These are phyloP conservation scores for Drosophila paulistorum DNA, from an alignment of 1,140 invertebrate species.

Conservation along the genomic window DNA sequence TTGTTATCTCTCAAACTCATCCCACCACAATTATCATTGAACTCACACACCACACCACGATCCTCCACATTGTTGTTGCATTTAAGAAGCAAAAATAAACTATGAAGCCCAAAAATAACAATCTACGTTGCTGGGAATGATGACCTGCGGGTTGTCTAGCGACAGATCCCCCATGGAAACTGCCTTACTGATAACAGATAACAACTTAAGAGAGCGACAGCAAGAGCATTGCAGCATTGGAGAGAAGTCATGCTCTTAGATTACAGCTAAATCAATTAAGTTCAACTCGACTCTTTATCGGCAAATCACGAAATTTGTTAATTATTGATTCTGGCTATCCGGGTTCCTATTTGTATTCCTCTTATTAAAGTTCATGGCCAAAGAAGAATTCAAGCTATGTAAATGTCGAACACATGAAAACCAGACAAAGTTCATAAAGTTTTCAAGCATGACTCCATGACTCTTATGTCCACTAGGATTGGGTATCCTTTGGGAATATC, in stretches of 20 bases:
- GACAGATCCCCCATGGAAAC: conserved; percentile 62
- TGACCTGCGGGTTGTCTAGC: conserved; percentile 52
- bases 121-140: conserved; percentile 28
- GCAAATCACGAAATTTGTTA: background rate
- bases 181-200: conserved; percentile 31
- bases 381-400: too few species aligned
- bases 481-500: too few species aligned
- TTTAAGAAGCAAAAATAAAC: conserved; percentile 71
- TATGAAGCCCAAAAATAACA: conserved; percentile 70
- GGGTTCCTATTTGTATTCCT: background rate
- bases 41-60: conserved; percentile 29
- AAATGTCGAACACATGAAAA: background rate
- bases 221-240: background rate
- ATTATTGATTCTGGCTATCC: background rate
- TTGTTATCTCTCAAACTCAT: conserved; percentile 62
- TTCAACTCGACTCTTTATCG: background rate
- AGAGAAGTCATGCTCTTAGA: background rate
- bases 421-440: background rate
- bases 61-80: conserved; percentile 58
- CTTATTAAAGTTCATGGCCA: background rate
- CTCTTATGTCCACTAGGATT: too few species aligned
- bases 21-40: conserved; percentile 10
- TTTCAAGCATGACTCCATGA: background rate
- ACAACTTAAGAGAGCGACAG: background rate
- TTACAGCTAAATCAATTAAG: background rate